Evolutionary conservation across 1,140 invertebrate species (phyloP), one percentile per base, ranked within the genome.

Genomic region (Mycetomoellerius zeteki): DNA sequence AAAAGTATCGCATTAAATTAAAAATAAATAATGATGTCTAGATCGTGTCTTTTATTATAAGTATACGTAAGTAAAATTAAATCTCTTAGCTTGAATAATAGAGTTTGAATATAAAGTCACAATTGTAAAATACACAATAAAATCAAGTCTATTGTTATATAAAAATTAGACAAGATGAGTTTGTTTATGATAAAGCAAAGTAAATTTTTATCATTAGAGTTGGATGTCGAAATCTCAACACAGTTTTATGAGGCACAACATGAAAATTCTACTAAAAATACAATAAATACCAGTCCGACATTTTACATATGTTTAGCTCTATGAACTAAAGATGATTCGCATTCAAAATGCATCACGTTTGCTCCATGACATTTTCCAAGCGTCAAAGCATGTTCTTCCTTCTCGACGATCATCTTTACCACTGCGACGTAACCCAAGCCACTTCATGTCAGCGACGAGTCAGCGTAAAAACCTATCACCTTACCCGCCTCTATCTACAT

Each of bases 381-480:
- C 78, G 65, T 72, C 65, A 54, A 82, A 73, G 80, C 80, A 82
- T 82, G 65, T 27, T 82, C 52, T 73, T 58, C 67, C 78, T 54
- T 82, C 56, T 60, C 67, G 80, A 82, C 80, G 80, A 82, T 82
- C 80, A 82, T 82, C 80, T 72, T 78, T 72, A 72, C 78, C 65
- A 33, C 60, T 30, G 73, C 82, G 33, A 78, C 82, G 82, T 85
- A 85, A 85, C 82, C 33, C 73, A 85, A 85, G 58, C 82, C 60
- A 76, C 72, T 77, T 82, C 80, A 67, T 82, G 80, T 85, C 82
- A 85, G 73, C 58, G 60, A 78, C 82, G 71, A 85, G 72, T 85
- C 82, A 85, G 82, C 82, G 82, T 77, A 85, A 85, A 85, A 85
- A 85, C 82, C 82, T 85, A 85, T 85, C 82, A 52, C 50, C 82